Percentiles rank a stretch among this genome's conserved stretches.
Conservation (phyloP, 1,140 invertebrate species). For the Steinernema khuongi region DNA sequence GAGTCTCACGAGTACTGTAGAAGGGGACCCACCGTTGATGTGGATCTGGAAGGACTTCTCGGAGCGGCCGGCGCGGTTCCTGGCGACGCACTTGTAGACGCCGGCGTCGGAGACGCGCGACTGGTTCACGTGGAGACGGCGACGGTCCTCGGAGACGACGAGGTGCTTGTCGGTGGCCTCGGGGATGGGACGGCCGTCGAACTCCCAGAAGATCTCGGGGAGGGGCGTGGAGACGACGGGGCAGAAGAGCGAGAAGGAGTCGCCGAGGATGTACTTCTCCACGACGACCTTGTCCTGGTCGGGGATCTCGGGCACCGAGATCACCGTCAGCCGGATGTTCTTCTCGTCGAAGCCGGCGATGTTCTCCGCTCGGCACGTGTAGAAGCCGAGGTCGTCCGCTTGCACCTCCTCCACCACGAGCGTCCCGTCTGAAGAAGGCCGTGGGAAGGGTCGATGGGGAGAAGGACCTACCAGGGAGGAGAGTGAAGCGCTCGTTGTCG, state of each 20-base stretch:
- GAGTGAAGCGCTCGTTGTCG: slow-evolving; percentile 19
- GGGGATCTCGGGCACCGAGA: slow-evolving; percentile 43
- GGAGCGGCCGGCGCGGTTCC: slow-evolving; percentile 59
- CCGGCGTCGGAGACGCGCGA: slow-evolving; percentile 51
- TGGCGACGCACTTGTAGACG: slow-evolving; percentile 58
- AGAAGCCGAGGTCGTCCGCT: slow-evolving; percentile 72
- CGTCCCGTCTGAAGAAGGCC: slow-evolving; percentile 29
- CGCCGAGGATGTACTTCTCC: slow-evolving; percentile 35
- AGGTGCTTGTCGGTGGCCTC: slow-evolving; percentile 13
- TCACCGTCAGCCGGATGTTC: slow-evolving; percentile 64
- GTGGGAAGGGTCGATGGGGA: neutral
- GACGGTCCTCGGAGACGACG: slow-evolving; percentile 39
- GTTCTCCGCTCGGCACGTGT: slow-evolving; percentile 75
- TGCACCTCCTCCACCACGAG: slow-evolving; percentile 72
- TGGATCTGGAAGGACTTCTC: slow-evolving; percentile 51
- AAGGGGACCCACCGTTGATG: slow-evolving; percentile 42
- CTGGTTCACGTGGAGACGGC: slow-evolving; percentile 34
- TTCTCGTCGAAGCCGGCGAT: slow-evolving; percentile 68
- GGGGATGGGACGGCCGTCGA: slow-evolving; percentile 32
- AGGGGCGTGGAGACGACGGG: slow-evolving; percentile 41
- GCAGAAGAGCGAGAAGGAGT: slow-evolving; percentile 45
- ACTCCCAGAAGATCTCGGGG: slow-evolving; percentile 41
- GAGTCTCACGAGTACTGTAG: neutral
- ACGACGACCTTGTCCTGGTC: slow-evolving; percentile 33
- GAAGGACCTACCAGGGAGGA: slow-evolving; percentile 20